phyloP scores from a whole-genome alignment of 2,888 invertebrate species.

The Acanthoscelides obtectus region DNA sequence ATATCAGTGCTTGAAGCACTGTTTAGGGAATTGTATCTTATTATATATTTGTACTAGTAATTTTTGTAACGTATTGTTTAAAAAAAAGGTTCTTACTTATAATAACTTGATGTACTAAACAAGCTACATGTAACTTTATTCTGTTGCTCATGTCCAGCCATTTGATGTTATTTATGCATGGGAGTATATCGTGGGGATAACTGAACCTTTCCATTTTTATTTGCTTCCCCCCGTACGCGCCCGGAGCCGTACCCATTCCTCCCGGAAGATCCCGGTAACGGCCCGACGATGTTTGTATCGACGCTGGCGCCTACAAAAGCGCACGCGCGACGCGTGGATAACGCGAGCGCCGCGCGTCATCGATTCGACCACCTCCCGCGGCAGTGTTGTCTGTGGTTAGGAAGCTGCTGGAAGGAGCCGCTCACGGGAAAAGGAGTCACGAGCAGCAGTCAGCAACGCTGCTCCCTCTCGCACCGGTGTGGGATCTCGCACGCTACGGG shows the following conservation, averaged over 20 bases:
- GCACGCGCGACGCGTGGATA: not conserved
- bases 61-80: too few species aligned
- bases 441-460: not conserved
- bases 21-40: too few species aligned
- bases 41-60: too few species aligned
- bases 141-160: too few species aligned
- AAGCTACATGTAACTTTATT: too few species aligned
- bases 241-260: not conserved
- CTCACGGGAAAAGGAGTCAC: not conserved
- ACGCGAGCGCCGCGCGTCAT: not conserved
- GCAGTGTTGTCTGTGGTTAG: not conserved
- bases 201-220: too few species aligned
- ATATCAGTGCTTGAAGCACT: too few species aligned
- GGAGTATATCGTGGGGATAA: too few species aligned
- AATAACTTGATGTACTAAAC: too few species aligned
- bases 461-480: not conserved
- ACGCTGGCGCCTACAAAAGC: not conserved
- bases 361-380: not conserved
- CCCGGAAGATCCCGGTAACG: not conserved
- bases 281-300: not conserved
- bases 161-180: too few species aligned
- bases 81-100: too few species aligned
- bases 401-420: not conserved
- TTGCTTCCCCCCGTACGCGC: too few species aligned
- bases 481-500: not conserved